Percentiles rank a stretch among this genome's conserved stretches.
Evolutionary conservation across 2,113 vertebrate species (phyloP).

Genomic region (Callipepla squamata): DNA sequence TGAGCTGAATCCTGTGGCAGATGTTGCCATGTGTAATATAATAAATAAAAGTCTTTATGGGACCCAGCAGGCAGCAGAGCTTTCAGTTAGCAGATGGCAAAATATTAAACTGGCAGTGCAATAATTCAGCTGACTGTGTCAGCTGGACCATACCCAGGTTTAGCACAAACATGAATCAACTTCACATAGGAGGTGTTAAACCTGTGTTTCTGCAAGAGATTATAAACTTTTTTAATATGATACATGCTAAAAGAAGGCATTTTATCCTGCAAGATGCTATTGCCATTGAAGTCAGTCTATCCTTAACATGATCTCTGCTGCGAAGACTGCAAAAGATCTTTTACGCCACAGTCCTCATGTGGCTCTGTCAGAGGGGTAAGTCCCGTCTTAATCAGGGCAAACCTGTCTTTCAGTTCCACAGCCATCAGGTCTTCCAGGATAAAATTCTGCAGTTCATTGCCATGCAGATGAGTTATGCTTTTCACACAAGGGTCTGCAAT

Average conservation of each 20-base stretch:
- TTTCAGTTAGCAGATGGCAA: constrained; percentile 82
- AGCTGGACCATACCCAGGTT: constrained; percentile 70
- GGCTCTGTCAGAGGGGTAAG: not conserved
- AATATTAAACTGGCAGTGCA: constrained; percentile 80
- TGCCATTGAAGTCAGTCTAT: not conserved
- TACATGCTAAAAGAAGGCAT: not conserved
- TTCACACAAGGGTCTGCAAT: not conserved
- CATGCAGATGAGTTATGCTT: not conserved
- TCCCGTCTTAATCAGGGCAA: not conserved
- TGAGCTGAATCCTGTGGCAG: constrained; percentile 74
- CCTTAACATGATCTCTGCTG: not conserved
- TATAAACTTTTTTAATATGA: not conserved
- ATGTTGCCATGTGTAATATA: constrained; percentile 81
- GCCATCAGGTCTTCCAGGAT: not conserved
- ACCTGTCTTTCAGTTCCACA: not conserved
- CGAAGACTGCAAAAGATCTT: not conserved
- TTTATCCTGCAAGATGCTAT: not conserved
- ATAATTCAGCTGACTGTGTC: constrained; percentile 70
- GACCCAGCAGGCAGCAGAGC: constrained; percentile 78
- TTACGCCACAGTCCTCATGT: rapidly evolving
- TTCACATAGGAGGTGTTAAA: constrained; percentile 51
- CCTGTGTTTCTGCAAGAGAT: not conserved
- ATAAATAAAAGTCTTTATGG: constrained; percentile 85
- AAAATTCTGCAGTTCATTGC: not conserved
- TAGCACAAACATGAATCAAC: constrained; percentile 57